A percentile compares a stretch with the other conserved stretches of the same genome.
phyloP scores from a whole-genome alignment of 1,140 invertebrate genomes.

The Vanessa tameamea region DNA sequence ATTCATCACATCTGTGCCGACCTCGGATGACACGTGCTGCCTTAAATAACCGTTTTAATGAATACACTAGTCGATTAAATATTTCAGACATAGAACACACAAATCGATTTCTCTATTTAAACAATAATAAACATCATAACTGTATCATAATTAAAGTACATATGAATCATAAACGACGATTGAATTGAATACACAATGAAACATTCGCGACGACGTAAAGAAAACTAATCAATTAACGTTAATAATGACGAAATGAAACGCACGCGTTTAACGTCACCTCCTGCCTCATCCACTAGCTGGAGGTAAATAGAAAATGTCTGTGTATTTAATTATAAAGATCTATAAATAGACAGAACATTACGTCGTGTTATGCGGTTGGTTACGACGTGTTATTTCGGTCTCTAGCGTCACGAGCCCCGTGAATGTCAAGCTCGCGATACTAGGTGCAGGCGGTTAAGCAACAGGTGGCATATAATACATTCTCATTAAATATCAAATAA shows the following conservation, averaged over 20 bases:
- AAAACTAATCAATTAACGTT: slow-evolving; percentile 29
- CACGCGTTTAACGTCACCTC: slow-evolving; percentile 33
- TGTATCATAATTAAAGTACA: not conserved
- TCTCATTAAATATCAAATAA: slow-evolving; percentile 39
- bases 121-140: too few species aligned
- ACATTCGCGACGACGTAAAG: slow-evolving; percentile 12
- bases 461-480: slow-evolving; percentile 61
- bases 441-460: slow-evolving; percentile 62
- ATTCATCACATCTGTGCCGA: slow-evolving; percentile 63
- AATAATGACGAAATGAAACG: slow-evolving; percentile 30
- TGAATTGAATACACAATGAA: not conserved
- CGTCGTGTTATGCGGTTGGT: slow-evolving; percentile 72
- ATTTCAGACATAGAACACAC: not conserved
- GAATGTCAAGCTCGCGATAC: slow-evolving; percentile 75
- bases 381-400: slow-evolving; percentile 75
- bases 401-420: slow-evolving; percentile 64
- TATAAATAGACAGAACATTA: slow-evolving; percentile 74
- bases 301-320: slow-evolving; percentile 64
- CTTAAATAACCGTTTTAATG: slow-evolving; percentile 4
- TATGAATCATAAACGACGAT: not conserved
- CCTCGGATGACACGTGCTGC: slow-evolving; percentile 36
- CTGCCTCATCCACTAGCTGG: slow-evolving; percentile 48
- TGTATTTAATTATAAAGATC: slow-evolving; percentile 73
- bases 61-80: not conserved
- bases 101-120: not conserved